A percentile compares a stretch with the other conserved stretches of the same genome.
phyloP scores from a whole-genome alignment of 2,797 vertebrate species.

The Pangasius sanitwongsei region DNA sequence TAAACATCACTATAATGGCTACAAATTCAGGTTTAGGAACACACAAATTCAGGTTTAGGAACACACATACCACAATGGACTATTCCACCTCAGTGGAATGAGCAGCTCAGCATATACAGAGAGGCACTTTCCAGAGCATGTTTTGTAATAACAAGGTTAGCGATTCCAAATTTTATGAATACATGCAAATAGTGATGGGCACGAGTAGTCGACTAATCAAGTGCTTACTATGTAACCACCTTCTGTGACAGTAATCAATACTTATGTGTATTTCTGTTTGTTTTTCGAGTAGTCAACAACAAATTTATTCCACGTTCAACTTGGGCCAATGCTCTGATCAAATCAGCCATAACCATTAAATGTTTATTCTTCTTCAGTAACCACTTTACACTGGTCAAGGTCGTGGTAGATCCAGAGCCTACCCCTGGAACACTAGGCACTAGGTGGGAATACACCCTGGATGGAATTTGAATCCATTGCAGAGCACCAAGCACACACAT shows the following conservation, averaged over 20 bases:
- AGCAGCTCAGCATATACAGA: slow-evolving; percentile 17
- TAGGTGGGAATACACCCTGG: background rate
- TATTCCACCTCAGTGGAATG: background rate
- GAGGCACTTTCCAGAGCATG: background rate
- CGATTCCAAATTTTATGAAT: background rate
- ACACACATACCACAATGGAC: slow-evolving; percentile 24
- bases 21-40: background rate
- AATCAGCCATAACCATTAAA: background rate
- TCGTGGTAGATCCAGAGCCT: background rate
- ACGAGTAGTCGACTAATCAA: background rate
- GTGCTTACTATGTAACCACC: background rate
- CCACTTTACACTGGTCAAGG: background rate
- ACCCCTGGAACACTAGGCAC: background rate
- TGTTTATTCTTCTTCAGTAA: background rate
- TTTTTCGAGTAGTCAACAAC: background rate
- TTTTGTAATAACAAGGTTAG: background rate
- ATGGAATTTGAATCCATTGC: background rate
- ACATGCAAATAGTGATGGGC: background rate
- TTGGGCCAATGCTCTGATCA: background rate
- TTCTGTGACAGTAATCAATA: background rate
- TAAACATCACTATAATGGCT: background rate
- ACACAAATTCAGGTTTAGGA: too few relatives aligned
- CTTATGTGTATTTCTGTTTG: background rate
- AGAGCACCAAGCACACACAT: background rate
- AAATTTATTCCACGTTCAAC: background rate